These are phyloP conservation scores for Apostichopus japonicus DNA, from an alignment of 35 echinoderm and acorn worm genomes.

Conservation along the genomic window DNA sequence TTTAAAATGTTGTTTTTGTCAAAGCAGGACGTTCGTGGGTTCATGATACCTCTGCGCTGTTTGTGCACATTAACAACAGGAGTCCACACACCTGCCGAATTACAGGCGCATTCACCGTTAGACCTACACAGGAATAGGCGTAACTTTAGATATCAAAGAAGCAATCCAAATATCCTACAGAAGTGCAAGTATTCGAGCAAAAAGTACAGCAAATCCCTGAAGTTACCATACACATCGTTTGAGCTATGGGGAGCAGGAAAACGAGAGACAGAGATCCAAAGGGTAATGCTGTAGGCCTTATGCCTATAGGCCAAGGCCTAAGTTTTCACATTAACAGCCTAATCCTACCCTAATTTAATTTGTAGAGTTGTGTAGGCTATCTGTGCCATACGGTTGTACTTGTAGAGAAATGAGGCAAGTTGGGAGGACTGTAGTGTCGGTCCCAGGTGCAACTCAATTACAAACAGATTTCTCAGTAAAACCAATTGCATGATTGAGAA, in stretches of 20 bases:
- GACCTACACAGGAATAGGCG: background rate
- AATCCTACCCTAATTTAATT: too few relatives aligned
- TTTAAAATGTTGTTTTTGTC: background rate
- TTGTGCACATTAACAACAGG: background rate
- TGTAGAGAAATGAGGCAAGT: too few relatives aligned
- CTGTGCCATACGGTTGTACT: too few relatives aligned
- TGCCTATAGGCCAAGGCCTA: background rate
- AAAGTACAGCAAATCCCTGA: slow-evolving; percentile 80
- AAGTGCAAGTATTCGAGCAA: slow-evolving; percentile 46
- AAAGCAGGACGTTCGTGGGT: background rate
- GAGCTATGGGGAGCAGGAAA: slow-evolving; percentile 97
- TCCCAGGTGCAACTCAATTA: too few relatives aligned
- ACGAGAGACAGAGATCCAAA: slow-evolving; percentile 76
- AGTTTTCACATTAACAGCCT: background rate
- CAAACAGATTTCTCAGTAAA: too few relatives aligned
- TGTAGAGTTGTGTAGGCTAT: too few relatives aligned
- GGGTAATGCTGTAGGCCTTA: slow-evolving; percentile 26
- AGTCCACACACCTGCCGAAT: background rate
- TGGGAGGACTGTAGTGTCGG: too few relatives aligned
- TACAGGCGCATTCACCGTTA: background rate
- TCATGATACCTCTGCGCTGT: background rate
- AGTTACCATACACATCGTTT: slow-evolving; percentile 87
- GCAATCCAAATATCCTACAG: background rate
- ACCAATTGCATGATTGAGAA: too few relatives aligned
- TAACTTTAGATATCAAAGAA: too few relatives aligned